Evolutionary conservation across 1,140 invertebrate species (phyloP), one percentile per base, ranked within the genome.

Genomic region (Fopius arisanus): DNA sequence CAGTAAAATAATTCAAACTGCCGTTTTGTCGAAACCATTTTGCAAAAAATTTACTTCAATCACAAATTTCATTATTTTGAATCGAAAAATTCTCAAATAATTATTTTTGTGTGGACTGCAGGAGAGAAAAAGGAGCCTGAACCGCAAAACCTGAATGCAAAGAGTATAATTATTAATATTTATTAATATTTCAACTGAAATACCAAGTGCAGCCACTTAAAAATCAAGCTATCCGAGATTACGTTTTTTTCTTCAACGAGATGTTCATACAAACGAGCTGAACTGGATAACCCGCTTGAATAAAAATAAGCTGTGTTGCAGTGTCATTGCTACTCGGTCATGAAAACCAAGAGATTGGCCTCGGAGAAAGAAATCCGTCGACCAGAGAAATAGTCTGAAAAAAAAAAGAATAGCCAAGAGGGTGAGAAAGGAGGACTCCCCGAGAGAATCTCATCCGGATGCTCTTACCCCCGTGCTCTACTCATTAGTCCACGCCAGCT

Each of bases 401-500:
- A 59, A 33, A 31, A 70, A 33, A 59, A 19, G 48, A 21, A 12
- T 28, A 31, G 62, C 23, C 29, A 71, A 65, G 19, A 71, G 16
- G 37, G 31, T 31, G 43, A 66, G 33, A 72, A 66, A 51, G 63
- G 16, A 66, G 12, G 43, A 43, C 66, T 68, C 33, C 16, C 29
- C 43, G 40, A 48, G 33, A 66, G 70, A 31, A 63, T 71, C 69
- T 72, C 33, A 29, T 29, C 70, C 37, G 70, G 16, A 72, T 72
- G 70, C 51, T 66, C 70, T 72, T 66, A 66, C 29, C 63, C 40
- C 65, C 40, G 40, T 43, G 63, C 23, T 43, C 51, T 51, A 72
- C 70, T 72, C 70, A 72, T 72, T 72, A 72, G 70, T 72, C 62
- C 62, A 66, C 29, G 62, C 37, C 41, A 26, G 23, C 6, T 19